Percentiles rank a stretch among this genome's conserved stretches.
Evolutionary conservation across 1,140 invertebrate species (phyloP).

Genomic region (Scaptomyza graminum): DNA sequence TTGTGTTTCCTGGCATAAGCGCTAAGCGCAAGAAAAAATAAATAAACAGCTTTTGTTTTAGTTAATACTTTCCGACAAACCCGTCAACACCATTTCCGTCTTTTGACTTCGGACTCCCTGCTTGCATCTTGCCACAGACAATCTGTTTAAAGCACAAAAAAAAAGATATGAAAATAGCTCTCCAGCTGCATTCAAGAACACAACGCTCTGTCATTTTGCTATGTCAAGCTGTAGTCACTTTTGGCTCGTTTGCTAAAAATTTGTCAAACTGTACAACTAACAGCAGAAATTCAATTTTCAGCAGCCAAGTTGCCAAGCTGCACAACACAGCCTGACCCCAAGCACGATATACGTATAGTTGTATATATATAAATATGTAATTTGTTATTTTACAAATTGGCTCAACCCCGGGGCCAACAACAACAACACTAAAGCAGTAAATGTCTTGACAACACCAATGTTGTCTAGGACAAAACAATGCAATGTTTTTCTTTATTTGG

Average conservation of each 20-base stretch:
- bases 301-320: conserved; percentile 50
- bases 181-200: conserved; percentile 8
- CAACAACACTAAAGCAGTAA: conserved; percentile 5
- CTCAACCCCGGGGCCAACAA: conserved; percentile 57
- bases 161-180: not conserved
- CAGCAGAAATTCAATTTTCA: conserved; percentile 72
- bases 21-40: not conserved
- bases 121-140: conserved; percentile 6
- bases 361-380: conserved; percentile 43
- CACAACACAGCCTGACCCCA: conserved; percentile 58
- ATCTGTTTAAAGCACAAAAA: conserved; percentile 11
- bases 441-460: conserved; percentile 61
- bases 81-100: conserved; percentile 18
- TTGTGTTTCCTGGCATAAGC: not conserved
- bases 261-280: conserved; percentile 74
- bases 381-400: conserved; percentile 75
- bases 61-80: conserved; percentile 13
- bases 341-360: conserved; percentile 52
- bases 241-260: conserved; percentile 62
- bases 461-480: conserved; percentile 50
- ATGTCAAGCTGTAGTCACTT: conserved; percentile 53
- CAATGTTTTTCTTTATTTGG: conserved; percentile 9
- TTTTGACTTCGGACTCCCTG: not conserved
- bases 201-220: conserved; percentile 28
- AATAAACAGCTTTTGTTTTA: conserved; percentile 9